Base-by-base conservation (phyloP, 2,888 invertebrate species). In the Chrysolina haemoptera region DNA sequence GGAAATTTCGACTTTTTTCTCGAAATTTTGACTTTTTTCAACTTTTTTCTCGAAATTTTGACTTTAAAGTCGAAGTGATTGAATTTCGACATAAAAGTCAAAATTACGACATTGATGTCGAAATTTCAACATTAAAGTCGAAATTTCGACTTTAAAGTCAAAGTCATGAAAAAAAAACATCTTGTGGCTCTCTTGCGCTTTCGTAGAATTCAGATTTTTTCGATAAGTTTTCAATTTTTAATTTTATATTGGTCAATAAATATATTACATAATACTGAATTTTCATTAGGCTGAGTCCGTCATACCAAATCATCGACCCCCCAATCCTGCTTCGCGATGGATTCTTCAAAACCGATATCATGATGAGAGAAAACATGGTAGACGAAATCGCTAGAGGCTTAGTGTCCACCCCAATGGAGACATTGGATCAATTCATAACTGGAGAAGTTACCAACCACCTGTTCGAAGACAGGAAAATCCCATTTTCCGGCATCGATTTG, bases 371-470 rank as follows among this genome's bases (percentile, higher is more conserved):
- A 82, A 88, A 89, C 48, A 93, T 96, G 91, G 90, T 95, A 22
- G 97, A 97, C 87, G 96, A 97, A 86, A 92, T 97, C 62, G 91
- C 94, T 74, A 92, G 97, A 68, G 97, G 97, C 43, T 88, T 97
- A 11, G 90, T 96, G 0, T 94, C 96, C 0, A 96, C 96, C 0
- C 96, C 97, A 0, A 96, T 97, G 95, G 97, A 97, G 88, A 95
- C 95, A 0, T 89, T 97, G 66, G 97, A 97, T 89, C 96, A 97
- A 86, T 97, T 97, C 86, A 95, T 97, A 81, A 97, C 97, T 0
- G 96, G 96, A 0, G 97, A 97, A 90, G 96, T 97, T 0, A 96
- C 97, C 10, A 97, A 98, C 88, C 98, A 98, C 88, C 89, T 98
- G 70, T 98, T 98, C 86, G 98, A 98, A 87, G 95, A 97, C 84